Evolutionary conservation across 2,888 invertebrate genomes (phyloP), one percentile per base, ranked within the genome.

Genomic region (Spisula solida): DNA sequence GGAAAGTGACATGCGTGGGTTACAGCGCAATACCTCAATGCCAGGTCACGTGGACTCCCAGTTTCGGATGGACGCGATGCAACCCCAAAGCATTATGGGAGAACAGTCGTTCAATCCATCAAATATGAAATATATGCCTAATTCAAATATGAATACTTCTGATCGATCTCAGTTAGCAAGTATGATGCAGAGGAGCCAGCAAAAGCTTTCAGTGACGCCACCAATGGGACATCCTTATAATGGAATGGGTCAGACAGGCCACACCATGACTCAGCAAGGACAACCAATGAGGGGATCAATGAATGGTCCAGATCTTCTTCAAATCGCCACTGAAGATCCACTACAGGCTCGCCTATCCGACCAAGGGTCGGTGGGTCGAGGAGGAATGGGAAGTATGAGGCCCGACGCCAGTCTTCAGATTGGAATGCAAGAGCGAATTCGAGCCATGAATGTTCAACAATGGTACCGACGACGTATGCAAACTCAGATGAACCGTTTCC

Each of bases 381-480:
- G 16, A 55, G 70, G n/a, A 14, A 84, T 51, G 20, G 48, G 70
- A 47, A 48, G 29, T 18, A 29, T 78, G 48, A 51, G 51, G 12
- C 55, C 84, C 1, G 84, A 84, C 4, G 79, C 31, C 29, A 25
- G 29, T 31, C 56, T 56, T 82, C 70, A 75, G 10, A 85, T 85
- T 78, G 85, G 85, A n/a, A 79, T 85, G 85, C 85, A 85, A 79
- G 85, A 85, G 29, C 70, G 85, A n/a, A 78, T 85, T 31, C n/a
- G 85, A 20, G 85, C 85, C n/a, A 85, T 85, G 85, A 85, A 85
- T 31, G 85, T 85, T 2, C 85, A 85, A 25, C 85, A 85, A 41
- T 85, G 85, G 85, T 85, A 85, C 56, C 55, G 85, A 16, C 78
- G 79, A 34, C 85, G 85, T 55, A 85, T 85, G 55, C 79, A 79